Percentiles rank a stretch among this genome's conserved stretches.
Conservation (phyloP, 2,888 invertebrate species). For the Drosophila heteroneura region DNA sequence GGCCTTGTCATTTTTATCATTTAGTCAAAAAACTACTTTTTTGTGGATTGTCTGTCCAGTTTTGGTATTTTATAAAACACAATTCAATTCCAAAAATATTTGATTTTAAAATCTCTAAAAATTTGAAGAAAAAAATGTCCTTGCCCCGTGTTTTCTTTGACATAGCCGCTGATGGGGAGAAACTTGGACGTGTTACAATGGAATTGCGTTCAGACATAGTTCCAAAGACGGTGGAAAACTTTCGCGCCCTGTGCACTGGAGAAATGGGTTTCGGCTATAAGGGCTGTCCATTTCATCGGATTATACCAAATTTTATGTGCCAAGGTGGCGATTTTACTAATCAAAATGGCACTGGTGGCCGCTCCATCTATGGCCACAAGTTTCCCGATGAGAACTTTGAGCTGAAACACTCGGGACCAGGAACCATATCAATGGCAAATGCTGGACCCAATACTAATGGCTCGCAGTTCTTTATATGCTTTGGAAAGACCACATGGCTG, state of each 20-base stretch:
- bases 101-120: neutral
- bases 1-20: neutral
- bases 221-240: slow-evolving; percentile 98
- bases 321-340: slow-evolving; percentile 98
- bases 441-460: slow-evolving; percentile 98
- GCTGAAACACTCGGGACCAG: slow-evolving; percentile 96
- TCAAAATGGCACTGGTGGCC: slow-evolving; percentile 97
- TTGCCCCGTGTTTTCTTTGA: slow-evolving; percentile 57
- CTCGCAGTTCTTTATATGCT: slow-evolving; percentile 98
- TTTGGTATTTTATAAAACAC: neutral
- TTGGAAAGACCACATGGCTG: slow-evolving; percentile 94
- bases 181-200: slow-evolving; percentile 48
- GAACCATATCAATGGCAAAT: slow-evolving; percentile 97
- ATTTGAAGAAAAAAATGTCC: slow-evolving; percentile 13
- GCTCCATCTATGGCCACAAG: slow-evolving; percentile 97
- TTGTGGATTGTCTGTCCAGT: neutral
- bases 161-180: slow-evolving; percentile 41
- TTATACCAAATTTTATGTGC: slow-evolving; percentile 98
- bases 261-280: slow-evolving; percentile 97
- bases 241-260: slow-evolving; percentile 98
- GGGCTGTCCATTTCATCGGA: slow-evolving; percentile 96
- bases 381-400: slow-evolving; percentile 98
- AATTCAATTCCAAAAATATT: neutral
- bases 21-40: neutral
- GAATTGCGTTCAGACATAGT: slow-evolving; percentile 95